Evolutionary conservation across 2,888 invertebrate genomes (phyloP).

Genomic region (Epinotia ramella): DNA sequence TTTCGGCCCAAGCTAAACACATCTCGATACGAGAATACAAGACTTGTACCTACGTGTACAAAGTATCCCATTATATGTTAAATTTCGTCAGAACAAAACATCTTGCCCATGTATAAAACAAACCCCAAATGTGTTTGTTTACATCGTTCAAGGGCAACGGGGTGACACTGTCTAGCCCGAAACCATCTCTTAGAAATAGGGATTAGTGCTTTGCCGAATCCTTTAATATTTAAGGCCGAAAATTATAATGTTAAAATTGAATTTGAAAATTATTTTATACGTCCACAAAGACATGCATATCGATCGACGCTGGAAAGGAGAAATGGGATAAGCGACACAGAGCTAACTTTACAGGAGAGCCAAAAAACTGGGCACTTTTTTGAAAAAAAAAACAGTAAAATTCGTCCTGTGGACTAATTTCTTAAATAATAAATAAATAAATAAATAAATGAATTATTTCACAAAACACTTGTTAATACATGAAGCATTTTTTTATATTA

Average conservation of each 20-base stretch:
- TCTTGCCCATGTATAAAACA: constrained; percentile 17
- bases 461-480: no score
- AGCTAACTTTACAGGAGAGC: no score
- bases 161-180: constrained; percentile 76
- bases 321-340: no score
- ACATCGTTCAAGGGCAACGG: constrained; percentile 75
- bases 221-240: constrained; percentile 23
- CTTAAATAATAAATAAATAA: no score
- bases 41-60: neutral
- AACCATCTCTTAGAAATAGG: constrained; percentile 7
- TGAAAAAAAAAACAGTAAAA: no score
- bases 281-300: no score
- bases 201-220: constrained; percentile 9
- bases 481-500: no score
- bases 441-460: no score
- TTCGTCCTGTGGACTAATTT: no score
- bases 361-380: no score
- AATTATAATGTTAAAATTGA: neutral
- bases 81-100: neutral
- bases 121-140: constrained; percentile 65
- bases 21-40: neutral
- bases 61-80: neutral
- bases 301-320: no score
- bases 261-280: neutral
- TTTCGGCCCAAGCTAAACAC: neutral